These are phyloP conservation scores for Enteromius fasciolatus DNA, from an alignment of 2,797 vertebrate species.

Conservation along the genomic window DNA sequence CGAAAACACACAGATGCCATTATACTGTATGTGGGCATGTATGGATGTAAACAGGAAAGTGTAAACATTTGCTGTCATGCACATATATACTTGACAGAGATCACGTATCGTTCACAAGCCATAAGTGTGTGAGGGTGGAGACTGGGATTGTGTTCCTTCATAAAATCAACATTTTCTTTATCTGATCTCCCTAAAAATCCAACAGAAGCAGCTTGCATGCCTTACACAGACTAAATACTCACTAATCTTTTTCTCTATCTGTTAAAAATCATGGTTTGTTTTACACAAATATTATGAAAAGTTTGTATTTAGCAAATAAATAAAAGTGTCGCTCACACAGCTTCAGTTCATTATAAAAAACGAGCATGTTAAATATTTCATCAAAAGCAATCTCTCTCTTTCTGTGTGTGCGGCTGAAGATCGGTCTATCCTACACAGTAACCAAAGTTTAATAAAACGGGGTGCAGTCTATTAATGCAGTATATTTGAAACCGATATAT, in stretches of 20 bases:
- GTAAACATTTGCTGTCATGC: slow-evolving; percentile 48
- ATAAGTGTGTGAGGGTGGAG: slow-evolving; percentile 49
- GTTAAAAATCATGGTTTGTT: slow-evolving; percentile 7
- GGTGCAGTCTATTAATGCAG: not conserved
- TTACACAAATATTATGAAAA: not conserved
- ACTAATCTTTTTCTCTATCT: not conserved
- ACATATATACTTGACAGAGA: slow-evolving; percentile 47
- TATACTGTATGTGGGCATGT: slow-evolving; percentile 11
- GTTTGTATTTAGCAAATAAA: slow-evolving; percentile 9
- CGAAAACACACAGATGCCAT: not conserved
- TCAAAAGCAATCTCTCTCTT: slow-evolving; percentile 5
- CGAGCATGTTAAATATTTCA: slow-evolving; percentile 4
- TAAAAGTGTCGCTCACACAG: not conserved
- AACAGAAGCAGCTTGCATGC: slow-evolving; percentile 24
- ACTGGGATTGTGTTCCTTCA: slow-evolving; percentile 46
- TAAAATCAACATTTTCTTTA: slow-evolving; percentile 46
- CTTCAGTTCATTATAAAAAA: slow-evolving; percentile 10
- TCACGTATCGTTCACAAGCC: slow-evolving; percentile 44
- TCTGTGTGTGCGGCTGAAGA: not conserved
- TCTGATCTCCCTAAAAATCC: slow-evolving; percentile 43
- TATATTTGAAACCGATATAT: not conserved
- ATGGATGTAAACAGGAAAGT: slow-evolving; percentile 41
- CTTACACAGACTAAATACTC: slow-evolving; percentile 14
- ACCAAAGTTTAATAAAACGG: not conserved
- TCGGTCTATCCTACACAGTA: not conserved